phyloP scores from a whole-genome alignment of 2,888 invertebrate genomes.

The Hipparchia sbordonii region DNA sequence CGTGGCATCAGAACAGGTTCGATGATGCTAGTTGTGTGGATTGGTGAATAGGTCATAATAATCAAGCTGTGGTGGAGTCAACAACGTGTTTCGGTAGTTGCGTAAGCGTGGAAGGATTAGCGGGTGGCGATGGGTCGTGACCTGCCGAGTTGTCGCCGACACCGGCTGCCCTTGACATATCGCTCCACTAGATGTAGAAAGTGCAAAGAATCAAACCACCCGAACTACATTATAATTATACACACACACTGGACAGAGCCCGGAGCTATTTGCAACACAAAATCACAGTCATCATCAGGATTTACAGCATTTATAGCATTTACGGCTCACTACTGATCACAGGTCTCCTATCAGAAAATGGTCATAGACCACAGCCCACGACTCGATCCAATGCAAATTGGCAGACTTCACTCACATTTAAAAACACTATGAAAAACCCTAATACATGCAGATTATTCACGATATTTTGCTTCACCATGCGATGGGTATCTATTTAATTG shows the following conservation, averaged over 20 bases:
- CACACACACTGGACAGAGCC: slow-evolving; percentile 41
- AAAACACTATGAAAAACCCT: too few relatives aligned
- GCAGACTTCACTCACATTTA: too few relatives aligned
- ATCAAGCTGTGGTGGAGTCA: slow-evolving; percentile 35
- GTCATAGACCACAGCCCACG: too few relatives aligned
- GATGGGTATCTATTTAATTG: too few relatives aligned
- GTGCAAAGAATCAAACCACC: slow-evolving; percentile 51
- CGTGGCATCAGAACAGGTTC: slow-evolving; percentile 34
- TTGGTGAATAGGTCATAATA: slow-evolving; percentile 34
- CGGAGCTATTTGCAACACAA: slow-evolving; percentile 25
- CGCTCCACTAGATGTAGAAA: slow-evolving; percentile 64
- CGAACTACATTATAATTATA: slow-evolving; percentile 8
- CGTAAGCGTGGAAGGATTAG: slow-evolving; percentile 53
- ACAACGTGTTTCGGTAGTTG: slow-evolving; percentile 48
- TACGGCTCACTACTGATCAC: too few relatives aligned
- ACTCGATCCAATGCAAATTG: too few relatives aligned
- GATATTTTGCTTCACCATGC: too few relatives aligned
- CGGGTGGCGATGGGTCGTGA: slow-evolving; percentile 56
- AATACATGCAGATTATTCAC: too few relatives aligned
- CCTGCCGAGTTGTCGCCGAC: slow-evolving; percentile 49
- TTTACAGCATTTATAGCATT: too few relatives aligned
- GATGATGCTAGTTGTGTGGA: slow-evolving; percentile 33
- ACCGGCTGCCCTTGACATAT: slow-evolving; percentile 76
- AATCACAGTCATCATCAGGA: not conserved
- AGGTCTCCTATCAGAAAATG: too few relatives aligned